These are phyloP conservation scores for Thaumatotibia leucotreta DNA, from an alignment of 1,140 invertebrate species.

Conservation along the genomic window DNA sequence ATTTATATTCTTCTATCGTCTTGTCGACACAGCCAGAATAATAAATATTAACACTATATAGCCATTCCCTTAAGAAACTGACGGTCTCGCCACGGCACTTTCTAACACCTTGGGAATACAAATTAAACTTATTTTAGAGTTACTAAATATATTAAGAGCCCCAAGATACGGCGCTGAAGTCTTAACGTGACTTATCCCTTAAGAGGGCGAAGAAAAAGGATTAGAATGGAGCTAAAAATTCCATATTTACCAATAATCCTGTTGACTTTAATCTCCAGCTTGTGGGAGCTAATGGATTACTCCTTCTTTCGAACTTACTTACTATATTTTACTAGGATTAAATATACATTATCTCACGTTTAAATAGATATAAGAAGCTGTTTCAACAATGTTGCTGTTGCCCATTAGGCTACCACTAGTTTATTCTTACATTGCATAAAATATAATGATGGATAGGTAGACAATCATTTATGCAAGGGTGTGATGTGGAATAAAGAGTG, in stretches of 20 bases:
- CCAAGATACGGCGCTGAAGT: not conserved
- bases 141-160: not conserved
- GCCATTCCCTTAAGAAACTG: constrained; percentile 57
- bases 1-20: constrained; percentile 58
- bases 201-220: not conserved
- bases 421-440: too few species aligned
- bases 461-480: too few species aligned
- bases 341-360: not conserved
- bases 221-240: constrained; percentile 1
- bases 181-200: not conserved
- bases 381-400: too few species aligned
- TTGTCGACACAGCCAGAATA: constrained; percentile 54
- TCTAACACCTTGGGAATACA: constrained; percentile 46
- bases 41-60: constrained; percentile 52
- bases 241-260: not conserved
- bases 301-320: not conserved
- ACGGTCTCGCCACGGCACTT: constrained; percentile 50
- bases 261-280: constrained; percentile 5
- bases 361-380: not conserved
- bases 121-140: constrained; percentile 22
- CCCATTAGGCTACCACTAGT: too few species aligned
- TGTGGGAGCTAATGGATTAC: not conserved
- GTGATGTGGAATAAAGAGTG: too few species aligned
- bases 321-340: not conserved
- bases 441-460: too few species aligned